Evolutionary conservation across 1,140 invertebrate genomes (phyloP).

Genomic region (Heliconius congener): DNA sequence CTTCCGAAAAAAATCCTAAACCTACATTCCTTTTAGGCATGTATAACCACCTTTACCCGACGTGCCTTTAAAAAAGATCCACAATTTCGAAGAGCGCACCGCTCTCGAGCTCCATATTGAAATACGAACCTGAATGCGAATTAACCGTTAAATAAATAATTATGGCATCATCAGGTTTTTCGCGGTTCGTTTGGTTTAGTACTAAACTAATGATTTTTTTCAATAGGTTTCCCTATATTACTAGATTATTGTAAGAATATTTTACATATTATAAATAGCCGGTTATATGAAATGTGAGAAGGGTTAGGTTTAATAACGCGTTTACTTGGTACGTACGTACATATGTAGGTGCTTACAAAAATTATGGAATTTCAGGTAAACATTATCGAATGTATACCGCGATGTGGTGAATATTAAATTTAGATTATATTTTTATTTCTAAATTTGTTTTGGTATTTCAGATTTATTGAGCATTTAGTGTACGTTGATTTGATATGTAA

Average conservation of each 20-base stretch:
- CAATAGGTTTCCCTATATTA: constrained; percentile 33
- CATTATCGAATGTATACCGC: constrained; percentile 6
- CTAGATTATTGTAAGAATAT: constrained; percentile 32
- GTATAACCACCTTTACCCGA: constrained; percentile 39
- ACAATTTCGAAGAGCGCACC: constrained; percentile 39
- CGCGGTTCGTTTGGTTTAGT: constrained; percentile 37
- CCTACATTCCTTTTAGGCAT: constrained; percentile 12
- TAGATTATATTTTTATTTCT: not conserved
- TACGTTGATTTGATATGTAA: constrained; percentile 2
- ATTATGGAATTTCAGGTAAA: constrained; percentile 9
- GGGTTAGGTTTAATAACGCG: constrained; percentile 16
- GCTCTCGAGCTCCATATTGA: constrained; percentile 38
- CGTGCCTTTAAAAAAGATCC: constrained; percentile 37
- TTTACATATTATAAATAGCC: constrained; percentile 25
- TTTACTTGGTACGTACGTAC: constrained; percentile 1
- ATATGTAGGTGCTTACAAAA: constrained; percentile 8
- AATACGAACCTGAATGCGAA: constrained; percentile 37
- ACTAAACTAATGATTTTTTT: constrained; percentile 36
- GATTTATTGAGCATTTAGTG: not conserved
- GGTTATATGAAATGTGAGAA: constrained; percentile 6
- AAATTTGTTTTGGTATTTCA: not conserved
- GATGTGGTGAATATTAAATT: constrained; percentile 5
- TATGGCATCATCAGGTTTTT: constrained; percentile 37
- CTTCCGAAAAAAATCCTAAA: not conserved
- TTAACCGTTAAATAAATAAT: constrained; percentile 42